Base-by-base conservation (phyloP, 2,113 vertebrate species). In the Vidua macroura region DNA sequence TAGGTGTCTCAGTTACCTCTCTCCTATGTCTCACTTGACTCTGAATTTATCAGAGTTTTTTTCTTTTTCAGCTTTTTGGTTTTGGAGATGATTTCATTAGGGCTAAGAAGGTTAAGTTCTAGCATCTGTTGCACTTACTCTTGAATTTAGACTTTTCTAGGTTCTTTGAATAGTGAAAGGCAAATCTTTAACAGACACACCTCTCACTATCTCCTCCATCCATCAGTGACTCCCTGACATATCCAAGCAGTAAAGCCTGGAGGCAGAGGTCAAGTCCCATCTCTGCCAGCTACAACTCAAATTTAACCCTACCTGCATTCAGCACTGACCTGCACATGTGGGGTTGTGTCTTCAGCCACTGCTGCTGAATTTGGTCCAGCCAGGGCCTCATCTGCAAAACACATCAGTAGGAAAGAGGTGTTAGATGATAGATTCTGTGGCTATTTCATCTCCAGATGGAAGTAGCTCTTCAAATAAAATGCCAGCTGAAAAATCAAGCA, bases 1-100 rank as follows among this genome's bases (percentile, higher is more conserved):
- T 48, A 94, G 94, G 79, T 92, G 88, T 80, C 68, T 78, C 46
- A 72, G 92, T 67, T 94, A 64, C 83, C 68, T 83, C 52, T 78
- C 39, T 94, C 33, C 76, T 80, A 41, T 25, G 5, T 88, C 44
- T 90, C 80, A 35, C 41, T 79, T 30, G 41, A 51, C 81, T 46
- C 56, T 72, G 56, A 78, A 52, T 83, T 60, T 72, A 56, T 46
- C 46, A 75, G 10, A 8, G 5, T 0, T 11, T 56, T 60, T 73
- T 55, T 12, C 4, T 46, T 46, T 49, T 66, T 41, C 4, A 37
- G 17, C 24, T 53, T 30, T 79, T 39, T 53, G 1, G 6, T 8
- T 90, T 79, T 53, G n/a, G 21, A 43, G n/a, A 43, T 56, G 3
- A 55, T 82, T 93, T 82, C 13, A 19, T 46, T 48, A 35, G 39